Conservation (phyloP, 2,888 invertebrate genomes). For the Drosophila helvetica region DNA sequence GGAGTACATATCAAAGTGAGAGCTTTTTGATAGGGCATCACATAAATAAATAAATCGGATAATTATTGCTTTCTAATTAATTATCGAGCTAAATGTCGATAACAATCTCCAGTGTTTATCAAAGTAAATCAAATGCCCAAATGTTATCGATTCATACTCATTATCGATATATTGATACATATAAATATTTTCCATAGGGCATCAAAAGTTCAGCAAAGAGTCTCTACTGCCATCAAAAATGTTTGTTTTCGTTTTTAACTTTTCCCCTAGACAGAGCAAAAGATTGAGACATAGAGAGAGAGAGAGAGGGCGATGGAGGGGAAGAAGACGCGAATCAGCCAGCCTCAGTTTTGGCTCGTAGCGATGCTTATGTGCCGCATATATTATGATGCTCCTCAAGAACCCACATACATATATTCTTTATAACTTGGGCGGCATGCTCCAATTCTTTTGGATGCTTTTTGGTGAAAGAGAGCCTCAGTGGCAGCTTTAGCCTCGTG, state of each 20-base stretch:
- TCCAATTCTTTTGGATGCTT: conserved; percentile 59
- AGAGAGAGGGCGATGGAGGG: neutral
- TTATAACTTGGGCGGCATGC: conserved; percentile 74
- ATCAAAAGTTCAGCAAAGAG: conserved; percentile 37
- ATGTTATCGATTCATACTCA: too few species aligned
- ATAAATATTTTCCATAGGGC: conserved; percentile 35
- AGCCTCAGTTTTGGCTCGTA: conserved; percentile 51
- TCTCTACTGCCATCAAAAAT: conserved; percentile 16
- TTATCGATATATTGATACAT: too few species aligned
- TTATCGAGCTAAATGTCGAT: too few species aligned
- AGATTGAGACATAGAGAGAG: neutral
- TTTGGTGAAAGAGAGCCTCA: conserved; percentile 54
- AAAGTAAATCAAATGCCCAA: too few species aligned
- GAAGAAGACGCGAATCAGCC: conserved; percentile 12
- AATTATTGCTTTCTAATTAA: too few species aligned
- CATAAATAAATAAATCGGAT: too few species aligned
- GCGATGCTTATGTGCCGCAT: conserved; percentile 74
- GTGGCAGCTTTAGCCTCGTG: conserved; percentile 26
- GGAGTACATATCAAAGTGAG: too few species aligned
- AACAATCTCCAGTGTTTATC: too few species aligned
- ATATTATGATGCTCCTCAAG: conserved; percentile 67
- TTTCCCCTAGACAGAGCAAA: conserved; percentile 17
- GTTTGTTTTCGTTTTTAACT: conserved; percentile 53
- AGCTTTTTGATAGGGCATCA: too few species aligned
- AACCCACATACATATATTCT: conserved; percentile 43